A percentile compares a stretch with the other conserved stretches of the same genome.
Conservation (phyloP, 2,797 vertebrate genomes). For the Arctocebus calabarensis region DNA sequence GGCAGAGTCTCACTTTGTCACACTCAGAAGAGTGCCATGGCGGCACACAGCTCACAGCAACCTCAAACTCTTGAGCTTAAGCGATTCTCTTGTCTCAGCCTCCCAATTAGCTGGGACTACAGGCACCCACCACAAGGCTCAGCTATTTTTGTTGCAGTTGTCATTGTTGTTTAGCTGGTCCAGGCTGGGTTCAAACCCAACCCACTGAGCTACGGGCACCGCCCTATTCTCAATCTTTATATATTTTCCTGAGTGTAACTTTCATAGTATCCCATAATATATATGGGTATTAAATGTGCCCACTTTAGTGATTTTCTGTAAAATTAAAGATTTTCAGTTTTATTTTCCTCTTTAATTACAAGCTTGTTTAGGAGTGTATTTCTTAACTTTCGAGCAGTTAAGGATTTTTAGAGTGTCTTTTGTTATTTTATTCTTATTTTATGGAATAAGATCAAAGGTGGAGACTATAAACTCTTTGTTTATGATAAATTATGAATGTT, state of each 20-base stretch:
- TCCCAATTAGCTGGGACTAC: too few species aligned
- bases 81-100: too few species aligned
- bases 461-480: conserved; percentile 14
- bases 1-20: too few species aligned
- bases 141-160: too few species aligned
- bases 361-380: conserved; percentile 10
- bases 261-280: conserved; percentile 1
- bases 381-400: conserved; percentile 55
- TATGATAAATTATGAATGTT: conserved; percentile 17
- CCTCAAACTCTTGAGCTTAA: too few species aligned
- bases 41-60: too few species aligned
- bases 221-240: not conserved
- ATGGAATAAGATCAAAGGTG: not conserved
- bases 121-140: too few species aligned
- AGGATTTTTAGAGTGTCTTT: conserved; percentile 35
- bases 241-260: conserved; percentile 44
- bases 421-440: conserved; percentile 55
- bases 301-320: conserved; percentile 57
- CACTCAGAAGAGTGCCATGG: too few species aligned
- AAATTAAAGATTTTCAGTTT: conserved; percentile 48
- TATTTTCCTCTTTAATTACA: conserved; percentile 51
- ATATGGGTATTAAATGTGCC: conserved; percentile 25
- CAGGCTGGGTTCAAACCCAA: too few species aligned
- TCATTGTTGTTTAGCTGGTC: too few species aligned
- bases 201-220: too few species aligned